These are phyloP conservation scores for Seriola dumerili DNA, from an alignment of 2,113 vertebrate genomes.

Conservation along the genomic window DNA sequence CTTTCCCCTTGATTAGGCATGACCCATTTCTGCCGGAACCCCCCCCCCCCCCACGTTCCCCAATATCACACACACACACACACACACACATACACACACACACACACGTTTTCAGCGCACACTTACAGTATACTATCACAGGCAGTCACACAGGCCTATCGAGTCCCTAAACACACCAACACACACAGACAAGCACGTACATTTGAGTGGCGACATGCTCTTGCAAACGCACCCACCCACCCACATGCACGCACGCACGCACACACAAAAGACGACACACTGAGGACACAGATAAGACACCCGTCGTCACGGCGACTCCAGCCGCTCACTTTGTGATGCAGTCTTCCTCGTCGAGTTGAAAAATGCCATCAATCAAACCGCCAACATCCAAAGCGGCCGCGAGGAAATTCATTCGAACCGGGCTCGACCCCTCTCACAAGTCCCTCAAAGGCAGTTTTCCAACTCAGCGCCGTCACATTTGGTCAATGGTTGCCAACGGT, in stretches of 20 bases:
- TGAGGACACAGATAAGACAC: conserved; percentile 58
- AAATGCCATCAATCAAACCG: conserved; percentile 64
- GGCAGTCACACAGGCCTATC: conserved; percentile 13
- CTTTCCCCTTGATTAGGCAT: conserved; percentile 71
- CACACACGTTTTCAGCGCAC: neutral
- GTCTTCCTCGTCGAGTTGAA: conserved; percentile 60
- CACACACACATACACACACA: conserved; percentile 37
- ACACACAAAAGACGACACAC: conserved; percentile 10
- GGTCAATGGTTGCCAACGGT: neutral
- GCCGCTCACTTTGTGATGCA: conserved; percentile 61
- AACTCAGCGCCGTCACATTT: conserved; percentile 1
- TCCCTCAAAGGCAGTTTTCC: conserved; percentile 32
- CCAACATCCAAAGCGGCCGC: conserved; percentile 41
- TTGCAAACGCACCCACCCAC: conserved; percentile 6
- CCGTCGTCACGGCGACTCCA: conserved; percentile 42
- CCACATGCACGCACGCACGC: neutral
- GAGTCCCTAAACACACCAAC: neutral
- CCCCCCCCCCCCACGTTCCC: neutral
- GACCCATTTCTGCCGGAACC: conserved; percentile 65
- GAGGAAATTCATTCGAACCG: conserved; percentile 39
- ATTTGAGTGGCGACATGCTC: conserved; percentile 1
- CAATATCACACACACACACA: too few species aligned
- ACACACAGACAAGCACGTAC: neutral
- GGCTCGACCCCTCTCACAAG: conserved; percentile 30
- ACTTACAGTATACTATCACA: neutral